Conservation (phyloP, 2,797 vertebrate species). For the Sphenopsis melanotis region DNA sequence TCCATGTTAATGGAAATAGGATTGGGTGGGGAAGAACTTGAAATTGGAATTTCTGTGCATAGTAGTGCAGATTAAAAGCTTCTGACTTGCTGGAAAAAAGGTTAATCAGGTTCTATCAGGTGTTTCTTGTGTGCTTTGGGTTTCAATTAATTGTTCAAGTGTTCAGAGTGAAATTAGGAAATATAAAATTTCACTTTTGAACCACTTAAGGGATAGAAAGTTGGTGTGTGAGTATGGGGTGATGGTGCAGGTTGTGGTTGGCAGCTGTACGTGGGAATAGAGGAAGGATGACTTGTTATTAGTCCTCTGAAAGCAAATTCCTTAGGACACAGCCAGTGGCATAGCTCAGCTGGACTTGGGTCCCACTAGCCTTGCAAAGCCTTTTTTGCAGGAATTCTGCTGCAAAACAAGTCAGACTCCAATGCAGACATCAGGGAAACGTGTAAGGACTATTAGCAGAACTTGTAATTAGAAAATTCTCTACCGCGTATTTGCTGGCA, state of each 20-base stretch:
- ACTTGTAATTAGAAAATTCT: not conserved
- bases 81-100: not conserved
- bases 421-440: not conserved
- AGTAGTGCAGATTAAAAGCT: not conserved
- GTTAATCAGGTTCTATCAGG: not conserved
- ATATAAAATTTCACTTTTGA: not conserved
- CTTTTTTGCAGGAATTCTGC: not conserved
- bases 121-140: not conserved
- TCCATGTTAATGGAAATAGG: not conserved
- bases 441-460: not conserved
- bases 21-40: not conserved
- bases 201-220: not conserved
- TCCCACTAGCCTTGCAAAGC: not conserved
- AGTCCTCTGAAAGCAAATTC: not conserved
- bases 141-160: not conserved
- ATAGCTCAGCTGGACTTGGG: not conserved
- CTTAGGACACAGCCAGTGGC: not conserved
- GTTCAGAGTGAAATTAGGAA: not conserved
- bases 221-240: not conserved
- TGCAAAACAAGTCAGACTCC: not conserved
- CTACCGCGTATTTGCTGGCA: rapidly evolving
- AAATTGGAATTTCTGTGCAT: not conserved
- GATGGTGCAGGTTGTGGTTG: not conserved
- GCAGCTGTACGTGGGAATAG: not conserved
- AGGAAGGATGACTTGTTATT: not conserved